These are phyloP conservation scores for Sinosuthora webbiana DNA, from an alignment of 2,113 vertebrate genomes.

Conservation along the genomic window DNA sequence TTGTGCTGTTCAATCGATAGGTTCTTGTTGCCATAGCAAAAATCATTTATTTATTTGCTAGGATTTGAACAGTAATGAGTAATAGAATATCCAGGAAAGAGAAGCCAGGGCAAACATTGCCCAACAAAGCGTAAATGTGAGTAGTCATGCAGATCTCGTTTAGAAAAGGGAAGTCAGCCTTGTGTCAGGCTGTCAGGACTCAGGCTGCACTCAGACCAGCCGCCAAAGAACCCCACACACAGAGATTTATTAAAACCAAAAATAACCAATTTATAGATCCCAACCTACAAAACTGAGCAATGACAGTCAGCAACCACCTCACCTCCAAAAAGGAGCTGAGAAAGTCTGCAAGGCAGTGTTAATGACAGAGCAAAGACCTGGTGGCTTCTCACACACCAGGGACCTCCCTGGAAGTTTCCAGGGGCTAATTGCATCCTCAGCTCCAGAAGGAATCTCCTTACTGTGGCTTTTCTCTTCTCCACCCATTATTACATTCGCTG, in stretches of 20 bases:
- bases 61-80: background rate
- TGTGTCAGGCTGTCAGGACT: background rate
- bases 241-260: background rate
- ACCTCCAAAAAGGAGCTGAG: background rate
- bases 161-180: background rate
- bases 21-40: background rate
- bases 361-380: background rate
- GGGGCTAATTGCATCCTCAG: background rate
- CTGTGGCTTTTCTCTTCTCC: background rate
- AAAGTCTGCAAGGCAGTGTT: background rate
- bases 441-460: background rate
- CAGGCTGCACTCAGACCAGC: background rate
- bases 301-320: background rate
- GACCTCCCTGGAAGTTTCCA: accelerated
- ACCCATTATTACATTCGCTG: background rate
- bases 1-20: background rate
- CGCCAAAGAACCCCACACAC: background rate
- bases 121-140: background rate
- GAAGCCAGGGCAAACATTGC: background rate
- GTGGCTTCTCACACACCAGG: background rate
- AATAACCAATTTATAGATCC: background rate
- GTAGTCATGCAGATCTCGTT: background rate
- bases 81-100: background rate
- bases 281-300: accelerated
- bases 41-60: background rate